These are phyloP conservation scores for Agelaius tricolor DNA, from an alignment of 2,113 vertebrate genomes.

Conservation along the genomic window DNA sequence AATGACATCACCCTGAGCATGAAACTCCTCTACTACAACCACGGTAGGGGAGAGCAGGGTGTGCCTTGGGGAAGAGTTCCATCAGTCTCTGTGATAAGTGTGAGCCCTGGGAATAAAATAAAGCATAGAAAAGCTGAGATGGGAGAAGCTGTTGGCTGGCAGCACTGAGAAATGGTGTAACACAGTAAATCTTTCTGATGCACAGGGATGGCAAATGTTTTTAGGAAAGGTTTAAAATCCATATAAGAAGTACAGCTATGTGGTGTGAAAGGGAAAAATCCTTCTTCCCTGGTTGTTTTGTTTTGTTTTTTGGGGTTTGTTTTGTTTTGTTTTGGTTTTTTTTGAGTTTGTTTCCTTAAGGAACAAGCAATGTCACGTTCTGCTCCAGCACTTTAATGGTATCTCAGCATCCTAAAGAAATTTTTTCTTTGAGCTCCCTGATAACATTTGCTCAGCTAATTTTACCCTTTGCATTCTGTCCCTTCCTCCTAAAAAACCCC, in stretches of 20 bases:
- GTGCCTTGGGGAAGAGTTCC: neutral
- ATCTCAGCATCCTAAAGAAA: neutral
- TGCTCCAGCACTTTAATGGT: neutral
- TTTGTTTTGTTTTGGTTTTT: no score
- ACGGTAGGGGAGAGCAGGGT: conserved; percentile 57
- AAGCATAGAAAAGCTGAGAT: neutral
- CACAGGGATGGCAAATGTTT: neutral
- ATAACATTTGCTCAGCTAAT: neutral
- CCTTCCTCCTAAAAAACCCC: neutral
- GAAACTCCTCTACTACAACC: conserved; percentile 79
- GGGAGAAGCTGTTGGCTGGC: neutral
- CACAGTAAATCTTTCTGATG: neutral
- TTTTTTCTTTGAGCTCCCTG: neutral
- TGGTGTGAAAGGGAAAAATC: neutral
- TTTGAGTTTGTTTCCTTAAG: neutral
- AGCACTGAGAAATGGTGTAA: neutral
- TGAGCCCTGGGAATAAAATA: neutral
- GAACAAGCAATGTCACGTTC: neutral
- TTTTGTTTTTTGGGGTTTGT: no score
- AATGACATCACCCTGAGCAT: conserved; percentile 75
- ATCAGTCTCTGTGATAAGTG: rapidly evolving
- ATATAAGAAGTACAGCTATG: neutral
- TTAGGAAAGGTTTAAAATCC: neutral
- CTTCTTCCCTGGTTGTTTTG: neutral
- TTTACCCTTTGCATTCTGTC: neutral